Conservation (phyloP, 2,888 invertebrate genomes). For the Eristalis intricaria region DNA sequence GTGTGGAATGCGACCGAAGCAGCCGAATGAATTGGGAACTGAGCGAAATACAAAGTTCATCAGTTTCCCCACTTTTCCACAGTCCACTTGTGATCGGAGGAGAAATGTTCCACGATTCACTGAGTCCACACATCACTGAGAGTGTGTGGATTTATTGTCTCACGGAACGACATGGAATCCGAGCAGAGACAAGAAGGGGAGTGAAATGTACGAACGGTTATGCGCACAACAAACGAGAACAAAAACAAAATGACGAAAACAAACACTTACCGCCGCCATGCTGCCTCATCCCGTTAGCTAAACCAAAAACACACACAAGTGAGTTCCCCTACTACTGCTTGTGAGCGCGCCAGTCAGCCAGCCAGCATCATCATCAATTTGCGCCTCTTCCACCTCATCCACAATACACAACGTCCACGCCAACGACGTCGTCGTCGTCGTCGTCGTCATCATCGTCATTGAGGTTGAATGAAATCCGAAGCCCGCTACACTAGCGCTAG, state of each 20-base stretch:
- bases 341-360: background rate
- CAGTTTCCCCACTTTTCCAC: slow-evolving; percentile 50
- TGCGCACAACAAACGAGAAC: slow-evolving; percentile 63
- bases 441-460: slow-evolving; percentile 15
- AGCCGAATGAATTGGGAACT: background rate
- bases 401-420: background rate
- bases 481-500: slow-evolving; percentile 32
- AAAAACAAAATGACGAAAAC: slow-evolving; percentile 65
- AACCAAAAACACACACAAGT: background rate
- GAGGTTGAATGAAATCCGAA: slow-evolving; percentile 67
- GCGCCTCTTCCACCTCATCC: background rate
- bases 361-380: background rate
- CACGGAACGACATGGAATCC: slow-evolving; percentile 28
- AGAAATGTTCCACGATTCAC: slow-evolving; percentile 13
- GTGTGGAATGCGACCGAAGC: background rate
- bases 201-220: slow-evolving; percentile 36
- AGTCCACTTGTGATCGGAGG: slow-evolving; percentile 17
- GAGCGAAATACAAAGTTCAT: slow-evolving; percentile 37
- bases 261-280: slow-evolving; percentile 28
- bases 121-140: background rate
- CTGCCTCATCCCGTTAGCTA: background rate
- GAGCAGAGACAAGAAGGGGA: background rate
- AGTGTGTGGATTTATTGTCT: background rate
- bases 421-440: slow-evolving; percentile 30
- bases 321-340: background rate